Base-by-base conservation (phyloP, 1,140 invertebrate genomes). In the Watersipora subatra region DNA sequence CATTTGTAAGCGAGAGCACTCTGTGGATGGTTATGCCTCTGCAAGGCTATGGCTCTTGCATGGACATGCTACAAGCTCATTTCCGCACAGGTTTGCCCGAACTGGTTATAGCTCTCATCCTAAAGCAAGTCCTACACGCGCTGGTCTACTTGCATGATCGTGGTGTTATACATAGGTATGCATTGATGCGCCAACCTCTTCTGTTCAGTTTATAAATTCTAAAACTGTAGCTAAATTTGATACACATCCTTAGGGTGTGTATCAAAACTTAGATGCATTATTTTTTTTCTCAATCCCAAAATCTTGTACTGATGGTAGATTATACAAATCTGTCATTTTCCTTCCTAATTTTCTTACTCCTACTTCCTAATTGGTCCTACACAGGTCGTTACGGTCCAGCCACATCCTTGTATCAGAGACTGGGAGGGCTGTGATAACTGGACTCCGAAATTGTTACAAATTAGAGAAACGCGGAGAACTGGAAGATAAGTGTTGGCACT, bases 121-220 rank as follows among this genome's bases (percentile, higher is more conserved):
- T 93, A 28, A 83, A 84, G 73, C 90, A 93, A 80, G 84, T 90
- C 24, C 79, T 93, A 57, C 76, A 83, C 46, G 91, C 87, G 0
- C 79, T 94, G 22, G 85, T 88, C 70, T 94, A 94, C 78, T 84
- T 95, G 67, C 91, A 93, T 76, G 85, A 84, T 66, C 86, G 87
- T 78, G 87, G 89, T 66, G 88, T 88, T 75, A 90, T 95, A 73
- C 91, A 93, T 75, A 88, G 90, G 86, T 89, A 72, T 66, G 66
- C 68, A n/a, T n/a, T n/a, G n/a, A n/a, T n/a, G n/a, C n/a, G n/a
- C n/a, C n/a, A n/a, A n/a, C n/a, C 17, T 46, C n/a, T 20, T 29
- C 17, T n/a, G n/a, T n/a, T n/a, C n/a, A n/a, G n/a, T n/a, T n/a
- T n/a, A n/a, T n/a, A n/a, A n/a, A n/a, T n/a, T n/a, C n/a, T n/a